phyloP scores from a whole-genome alignment of 1,140 invertebrate genomes.

The Dendrolimus punctatus region DNA sequence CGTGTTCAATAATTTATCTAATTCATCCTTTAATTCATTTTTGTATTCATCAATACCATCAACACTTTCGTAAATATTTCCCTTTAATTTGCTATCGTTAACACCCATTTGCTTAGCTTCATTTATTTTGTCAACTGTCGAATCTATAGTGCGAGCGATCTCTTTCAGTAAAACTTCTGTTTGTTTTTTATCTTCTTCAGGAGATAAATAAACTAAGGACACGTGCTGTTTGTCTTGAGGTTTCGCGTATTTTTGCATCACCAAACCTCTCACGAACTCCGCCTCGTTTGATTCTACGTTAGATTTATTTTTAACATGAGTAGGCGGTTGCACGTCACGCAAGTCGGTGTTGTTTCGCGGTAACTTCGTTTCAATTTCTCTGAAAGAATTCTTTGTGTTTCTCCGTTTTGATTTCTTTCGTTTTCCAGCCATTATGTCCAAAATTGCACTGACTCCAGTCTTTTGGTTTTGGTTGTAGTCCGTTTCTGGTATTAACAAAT shows the following conservation, averaged over 20 bases:
- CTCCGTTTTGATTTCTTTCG: too few species aligned
- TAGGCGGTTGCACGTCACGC: constrained; percentile 24
- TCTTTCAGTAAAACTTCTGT: constrained; percentile 50
- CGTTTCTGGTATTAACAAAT: too few species aligned
- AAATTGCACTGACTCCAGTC: too few species aligned
- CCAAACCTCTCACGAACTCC: constrained; percentile 51
- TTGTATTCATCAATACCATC: constrained; percentile 36
- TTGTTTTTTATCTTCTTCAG: constrained; percentile 46
- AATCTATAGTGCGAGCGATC: constrained; percentile 56
- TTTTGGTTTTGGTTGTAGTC: too few species aligned
- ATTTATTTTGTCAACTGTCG: constrained; percentile 45
- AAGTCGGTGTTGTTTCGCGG: constrained; percentile 27
- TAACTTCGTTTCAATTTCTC: constrained; percentile 9
- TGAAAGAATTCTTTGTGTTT: too few species aligned
- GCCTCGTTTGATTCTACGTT: constrained; percentile 31
- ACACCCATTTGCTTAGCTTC: constrained; percentile 47
- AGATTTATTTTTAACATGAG: constrained; percentile 45
- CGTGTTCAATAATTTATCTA: constrained; percentile 38
- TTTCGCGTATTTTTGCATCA: constrained; percentile 56
- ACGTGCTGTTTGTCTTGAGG: constrained; percentile 40
- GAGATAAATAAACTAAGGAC: constrained; percentile 50
- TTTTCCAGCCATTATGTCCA: too few species aligned
- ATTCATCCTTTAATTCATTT: constrained; percentile 42
- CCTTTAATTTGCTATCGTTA: constrained; percentile 38
- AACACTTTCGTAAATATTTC: constrained; percentile 32